These are phyloP conservation scores for Pachypsylla venusta DNA, from an alignment of 1,140 invertebrate genomes.

Conservation along the genomic window DNA sequence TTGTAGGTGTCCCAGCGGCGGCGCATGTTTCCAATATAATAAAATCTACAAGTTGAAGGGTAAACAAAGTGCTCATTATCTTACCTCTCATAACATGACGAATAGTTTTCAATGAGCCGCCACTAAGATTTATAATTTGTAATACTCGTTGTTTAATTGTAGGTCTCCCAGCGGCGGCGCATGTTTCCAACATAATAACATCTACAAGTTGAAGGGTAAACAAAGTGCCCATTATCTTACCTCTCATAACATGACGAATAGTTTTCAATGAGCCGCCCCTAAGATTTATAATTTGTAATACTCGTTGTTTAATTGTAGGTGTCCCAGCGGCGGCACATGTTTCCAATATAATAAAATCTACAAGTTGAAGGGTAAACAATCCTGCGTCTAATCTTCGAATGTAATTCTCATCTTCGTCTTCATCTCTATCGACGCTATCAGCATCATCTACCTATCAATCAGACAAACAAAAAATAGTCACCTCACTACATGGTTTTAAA, in stretches of 20 bases:
- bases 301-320: conserved; percentile 66
- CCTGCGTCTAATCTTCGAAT: conserved; percentile 79
- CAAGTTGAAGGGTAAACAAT: conserved; percentile 85
- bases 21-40: conserved; percentile 86
- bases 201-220: conserved; percentile 93
- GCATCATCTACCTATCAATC: conserved; percentile 10
- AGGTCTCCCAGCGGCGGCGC: conserved; percentile 49
- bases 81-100: conserved; percentile 81
- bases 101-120: conserved; percentile 87
- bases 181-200: conserved; percentile 88
- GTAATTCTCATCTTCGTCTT: conserved; percentile 73
- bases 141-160: conserved; percentile 75
- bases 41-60: conserved; percentile 87
- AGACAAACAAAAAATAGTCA: background rate
- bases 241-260: conserved; percentile 88
- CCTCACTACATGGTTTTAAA: background rate
- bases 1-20: conserved; percentile 47
- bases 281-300: conserved; percentile 76
- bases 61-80: no score
- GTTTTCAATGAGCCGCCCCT: conserved; percentile 81
- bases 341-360: conserved; percentile 92
- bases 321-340: conserved; percentile 62
- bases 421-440: conserved; percentile 41
- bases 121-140: conserved; percentile 73
- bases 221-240: no score